Conservation (phyloP, 2,113 vertebrate genomes). For the Tachuris rubrigastra region DNA sequence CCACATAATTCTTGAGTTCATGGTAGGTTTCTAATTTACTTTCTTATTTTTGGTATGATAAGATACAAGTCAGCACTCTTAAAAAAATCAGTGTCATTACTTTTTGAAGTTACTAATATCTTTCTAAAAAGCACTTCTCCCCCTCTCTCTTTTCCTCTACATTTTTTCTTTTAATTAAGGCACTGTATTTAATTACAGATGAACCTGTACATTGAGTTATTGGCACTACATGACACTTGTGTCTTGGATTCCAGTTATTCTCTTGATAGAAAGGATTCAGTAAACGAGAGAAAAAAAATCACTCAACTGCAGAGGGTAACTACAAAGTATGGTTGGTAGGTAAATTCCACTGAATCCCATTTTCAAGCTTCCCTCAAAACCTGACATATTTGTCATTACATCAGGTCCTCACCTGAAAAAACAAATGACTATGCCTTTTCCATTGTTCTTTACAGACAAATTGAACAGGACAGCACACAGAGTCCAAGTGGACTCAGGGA, state of each 20-base stretch:
- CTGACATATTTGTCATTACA: neutral
- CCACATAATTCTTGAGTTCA: slow-evolving; percentile 71
- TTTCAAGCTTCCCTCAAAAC: neutral
- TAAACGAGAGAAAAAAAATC: neutral
- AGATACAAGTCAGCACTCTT: slow-evolving; percentile 43
- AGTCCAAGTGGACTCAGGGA: neutral
- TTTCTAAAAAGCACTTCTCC: neutral
- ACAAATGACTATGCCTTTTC: neutral
- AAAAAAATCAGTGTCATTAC: neutral
- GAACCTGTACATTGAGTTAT: neutral
- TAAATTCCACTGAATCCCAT: neutral
- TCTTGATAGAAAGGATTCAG: neutral
- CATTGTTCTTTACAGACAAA: neutral
- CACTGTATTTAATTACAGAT: neutral
- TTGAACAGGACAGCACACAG: neutral
- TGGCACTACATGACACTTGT: neutral
- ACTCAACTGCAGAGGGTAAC: neutral
- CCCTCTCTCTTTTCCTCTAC: neutral
- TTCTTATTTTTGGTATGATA: slow-evolving; percentile 69
- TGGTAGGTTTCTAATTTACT: slow-evolving; percentile 71
- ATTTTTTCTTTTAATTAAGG: neutral
- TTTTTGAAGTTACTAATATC: neutral
- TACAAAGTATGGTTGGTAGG: neutral
- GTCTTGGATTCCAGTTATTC: neutral
- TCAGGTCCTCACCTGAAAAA: neutral